Base-by-base conservation (phyloP, 2,888 invertebrate genomes). In the Prosopocoilus inquinatus region DNA sequence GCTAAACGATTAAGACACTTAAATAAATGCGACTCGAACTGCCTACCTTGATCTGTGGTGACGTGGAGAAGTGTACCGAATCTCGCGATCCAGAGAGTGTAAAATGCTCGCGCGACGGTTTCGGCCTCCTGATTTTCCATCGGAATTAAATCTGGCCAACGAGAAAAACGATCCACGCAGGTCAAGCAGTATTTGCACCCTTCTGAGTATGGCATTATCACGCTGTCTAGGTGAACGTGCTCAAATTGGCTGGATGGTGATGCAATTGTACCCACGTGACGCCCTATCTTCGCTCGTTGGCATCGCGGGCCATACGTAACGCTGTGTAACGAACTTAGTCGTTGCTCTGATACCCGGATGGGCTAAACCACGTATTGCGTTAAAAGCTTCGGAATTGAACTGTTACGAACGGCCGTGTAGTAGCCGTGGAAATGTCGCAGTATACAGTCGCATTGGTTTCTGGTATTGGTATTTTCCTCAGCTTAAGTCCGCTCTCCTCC, bases 161-260 rank as follows among this genome's bases (percentile, higher is more conserved):
- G 53, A 1, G 67, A 56, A 55, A 68, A 70, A 1, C 71, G 34
- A 48, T 76, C 72, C 3, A 72, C 65, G 9, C 64, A 61, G 0
- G 73, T 74, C 0, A 74, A 61, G 28, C 67, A 67, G 55, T 73
- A 75, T 8, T 58, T 49, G 45, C 58, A 67, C n/a, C 62, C 68
- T n/a, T 64, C 1, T 66, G 67, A 1, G 51, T 5, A 12, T 76
- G 73, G 8, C 78, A 57, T 0, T 76, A 77, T 2, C 76, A 79
- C 69, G 7, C 79, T 62, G 61, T 79, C 76, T 2, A 79, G 65
- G 61, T 79, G 76, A 3, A 78, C 64, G 55, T 76, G 75, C 2
- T 64, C 57, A 60, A 79, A 77, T 20, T 75, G 60, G 4, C 47
- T 48, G 13, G 60, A 58, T 1, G 70, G 65, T 4, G 52, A 38